Evolutionary conservation across 1,140 invertebrate species (phyloP), one percentile per base, ranked within the genome.

Genomic region (Bombus terrestris): DNA sequence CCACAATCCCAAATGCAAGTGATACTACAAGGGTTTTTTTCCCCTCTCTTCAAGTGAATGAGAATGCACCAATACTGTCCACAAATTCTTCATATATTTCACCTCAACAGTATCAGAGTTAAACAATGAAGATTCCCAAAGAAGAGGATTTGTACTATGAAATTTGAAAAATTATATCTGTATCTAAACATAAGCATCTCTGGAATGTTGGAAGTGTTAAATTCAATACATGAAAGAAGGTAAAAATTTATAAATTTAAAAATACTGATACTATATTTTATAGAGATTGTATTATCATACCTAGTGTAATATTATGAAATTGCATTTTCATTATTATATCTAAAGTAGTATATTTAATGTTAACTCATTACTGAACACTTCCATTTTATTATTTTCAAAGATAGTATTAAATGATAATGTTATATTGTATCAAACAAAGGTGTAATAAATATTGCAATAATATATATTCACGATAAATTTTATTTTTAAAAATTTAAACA

Each of bases 1-100:
- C 89, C 75, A 86, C 75, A 72, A 85, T 77, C 83, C 59, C 88
- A 64, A 88, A 62, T 69, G 64, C 86, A 81, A 86, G 74, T 64
- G 77, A 87, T 59, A 83, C 43, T 28, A 43, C 85, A 85, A 89
- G 86, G 85, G 85, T 84, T 68, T 74, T 73, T 84, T 90, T 90
- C 53, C 59, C 87, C 59, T 82, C 87, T 47, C 84, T 89, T 76
- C 87, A 90, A 81, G 85, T 41, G 32, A 92, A 83, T 81, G 91
- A 93, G 76, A 93, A 89, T 87, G 87, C 81, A 86, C 92, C 92
- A 73, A 93, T 93, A 86, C 71, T 93, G 76, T 77, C 88, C 73
- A 69, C 87, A 32, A 69, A 86, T 59, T 89, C 86, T 39, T 69
- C 87, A 6, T 90, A 85, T 37, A 79, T 87, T 62, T 28, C 87